Base-by-base conservation (phyloP, 2,888 invertebrate species). In the Lepas anatifera region DNA sequence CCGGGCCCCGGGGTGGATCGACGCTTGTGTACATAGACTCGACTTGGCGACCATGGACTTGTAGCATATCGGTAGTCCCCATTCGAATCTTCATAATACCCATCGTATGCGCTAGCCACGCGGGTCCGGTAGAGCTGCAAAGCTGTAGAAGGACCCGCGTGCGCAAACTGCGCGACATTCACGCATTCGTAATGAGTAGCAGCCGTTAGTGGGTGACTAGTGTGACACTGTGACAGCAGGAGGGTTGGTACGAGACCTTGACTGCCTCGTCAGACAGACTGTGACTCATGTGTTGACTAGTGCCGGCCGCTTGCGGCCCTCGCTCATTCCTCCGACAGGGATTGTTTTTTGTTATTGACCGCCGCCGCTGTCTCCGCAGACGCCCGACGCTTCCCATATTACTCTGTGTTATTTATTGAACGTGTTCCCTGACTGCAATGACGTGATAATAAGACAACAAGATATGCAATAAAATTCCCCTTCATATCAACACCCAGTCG, bases 51-150 rank as follows among this genome's bases (percentile, higher is more conserved):
- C 2, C 48, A 8, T 4, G 58, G 58, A 58, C 58, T 13, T 4
- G 29, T 29, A 29, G 29, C 52, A 29, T 32, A 27, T n/a, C 41
- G 32, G 32, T 58, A 58, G 58, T 58, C 58, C 27, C 1, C 58
- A 58, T 58, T 58, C 58, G 58, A 58, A 32, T 58, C n/a, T n/a
- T n/a, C n/a, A n/a, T 58, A 29, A 58, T 58, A 58, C 58, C 58
- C 58, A 58, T 58, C 32, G 25, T 25, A 32, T 32, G 58, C 22
- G 58, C 3, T 58, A 22, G 18, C 32, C 58, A 32, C 25, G 29
- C 29, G 58, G 22, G 58, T 6, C 27, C 32, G 32, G 58, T 27
- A 58, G 58, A 58, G 58, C 32, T 8, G 32, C 58, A n/a, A n/a
- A n/a, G n/a, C n/a, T n/a, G n/a, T n/a, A n/a, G n/a, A n/a, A n/a